Evolutionary conservation across 1,140 invertebrate genomes (phyloP), one percentile per base, ranked within the genome.

Genomic region (Panagrolaimus sp.): DNA sequence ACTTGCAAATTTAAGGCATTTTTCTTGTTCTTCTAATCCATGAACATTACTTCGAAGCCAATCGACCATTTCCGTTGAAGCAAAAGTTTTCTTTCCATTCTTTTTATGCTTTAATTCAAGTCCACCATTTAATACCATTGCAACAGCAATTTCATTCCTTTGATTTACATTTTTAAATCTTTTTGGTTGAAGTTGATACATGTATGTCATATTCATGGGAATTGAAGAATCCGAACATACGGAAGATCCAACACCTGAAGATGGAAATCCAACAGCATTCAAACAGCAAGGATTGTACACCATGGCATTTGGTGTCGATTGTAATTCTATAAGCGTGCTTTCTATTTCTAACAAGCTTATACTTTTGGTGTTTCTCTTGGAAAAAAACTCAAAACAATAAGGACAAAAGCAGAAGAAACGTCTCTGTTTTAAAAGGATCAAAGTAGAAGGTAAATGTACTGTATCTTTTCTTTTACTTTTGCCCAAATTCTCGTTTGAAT

Each of bases 31-130:
- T 14, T 58, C 52, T 0, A 58, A 28, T 2, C 52, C 52, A 21
- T 58, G 52, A 12, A 58, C 52, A 58, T 58, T 58, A 12, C 15
- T 21, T 28, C 52, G 52, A 12, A 58, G 17, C 52, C 52, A 58
- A 24, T 58, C 52, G 4, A 58, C 52, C 17, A 58, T 58, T 28
- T 58, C 7, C 14, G 21, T 28, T 1, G 14, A n/a, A 2, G 52
- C 21, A 28, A 58, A 58, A 21, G 21, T 26, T n/a, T 58, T 58
- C n/a, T 58, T 58, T 14, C 52, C 52, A 17, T 21, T 12, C 2
- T n/a, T n/a, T 28, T 58, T 58, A 28, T 58, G 52, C 52, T 28
- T 21, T 21, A 26, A n/a, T 26, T 58, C 52, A 10, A 58, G 10
- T 0, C 52, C 52, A 2, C 52, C 52, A 0, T 12, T 1, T 28